A percentile compares a stretch with the other conserved stretches of the same genome.
Evolutionary conservation across 2,113 vertebrate species (phyloP).

Genomic region (Condylura cristata): DNA sequence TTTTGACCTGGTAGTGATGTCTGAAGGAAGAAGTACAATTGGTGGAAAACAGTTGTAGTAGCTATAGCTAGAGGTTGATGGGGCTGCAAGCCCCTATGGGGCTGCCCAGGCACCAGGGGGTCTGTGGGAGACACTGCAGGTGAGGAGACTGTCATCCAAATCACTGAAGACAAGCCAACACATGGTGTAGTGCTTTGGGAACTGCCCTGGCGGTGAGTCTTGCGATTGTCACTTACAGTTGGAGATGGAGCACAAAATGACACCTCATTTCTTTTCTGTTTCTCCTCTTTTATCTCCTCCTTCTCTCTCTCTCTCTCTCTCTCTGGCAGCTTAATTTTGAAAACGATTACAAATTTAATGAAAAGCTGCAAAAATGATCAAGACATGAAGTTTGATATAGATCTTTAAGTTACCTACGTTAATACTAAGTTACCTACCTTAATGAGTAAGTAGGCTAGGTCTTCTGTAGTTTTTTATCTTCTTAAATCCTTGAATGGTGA

Average conservation of each 20-base stretch:
- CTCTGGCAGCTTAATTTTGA: conserved; percentile 31
- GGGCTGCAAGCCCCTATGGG: neutral
- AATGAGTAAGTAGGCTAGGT: neutral
- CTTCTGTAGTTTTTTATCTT: neutral
- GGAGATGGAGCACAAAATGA: conserved; percentile 57
- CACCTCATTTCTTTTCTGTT: neutral
- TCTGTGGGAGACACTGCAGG: rapidly evolving
- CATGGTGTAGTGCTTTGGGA: neutral
- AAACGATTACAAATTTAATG: neutral
- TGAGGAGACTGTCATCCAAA: conserved; percentile 63
- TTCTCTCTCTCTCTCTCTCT: neutral
- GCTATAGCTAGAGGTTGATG: neutral
- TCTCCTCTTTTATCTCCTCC: neutral
- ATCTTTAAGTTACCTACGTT: neutral
- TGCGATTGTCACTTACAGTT: conserved; percentile 77
- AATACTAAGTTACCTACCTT: neutral
- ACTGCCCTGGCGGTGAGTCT: neutral
- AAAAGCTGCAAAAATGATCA: neutral
- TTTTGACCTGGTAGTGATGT: neutral
- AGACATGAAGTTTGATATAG: neutral
- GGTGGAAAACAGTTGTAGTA: neutral
- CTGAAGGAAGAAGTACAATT: neutral
- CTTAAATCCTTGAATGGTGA: neutral
- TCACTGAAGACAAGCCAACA: conserved; percentile 53
- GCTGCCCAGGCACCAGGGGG: neutral